Base-by-base conservation (phyloP, 2,888 invertebrate genomes). In the Cetonia aurata region DNA sequence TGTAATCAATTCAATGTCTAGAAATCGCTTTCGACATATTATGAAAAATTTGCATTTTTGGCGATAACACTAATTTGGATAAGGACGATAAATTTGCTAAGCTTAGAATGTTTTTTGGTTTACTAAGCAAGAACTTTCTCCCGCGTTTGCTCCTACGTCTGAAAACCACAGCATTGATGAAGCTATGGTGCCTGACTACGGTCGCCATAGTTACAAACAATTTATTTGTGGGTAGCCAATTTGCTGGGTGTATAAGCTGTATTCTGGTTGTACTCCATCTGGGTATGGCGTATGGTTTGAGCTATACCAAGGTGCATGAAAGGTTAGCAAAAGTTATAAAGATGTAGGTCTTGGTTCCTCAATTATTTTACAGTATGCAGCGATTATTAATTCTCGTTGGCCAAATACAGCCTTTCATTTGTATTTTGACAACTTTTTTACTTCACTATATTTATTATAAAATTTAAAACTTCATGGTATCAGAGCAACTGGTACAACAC, bases 151-250 rank as follows among this genome's bases (percentile, higher is more conserved):
- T 25, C 25, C 4, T 3, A 25, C 25, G 25, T 25, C 25, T 25
- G 25, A 25, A 25, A 25, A 25, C 25, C 25, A 25, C 25, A 25
- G 25, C 25, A 4, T 25, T 25, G 1, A 25, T 25, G 4, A 25
- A 25, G 25, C 25, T 25, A 25, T 25, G 4, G 25, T 25, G 25
- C 1, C 25, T 25, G 1, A 25, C 25, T 25, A 4, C 4, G 25
- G 25, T 25, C 25, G 57, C 37, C 57, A 57, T 31, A 37, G 57
- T 9, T 57, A 33, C 37, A 57, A 57, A 37, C 3, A 57, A 13
- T 57, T 37, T 25, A 57, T 57, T 31, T 33, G 37, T 10, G 57
- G 57, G 3, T 31, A 57, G 33, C 57, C 57, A 10, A 57, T 57
- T 12, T 8, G 33, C 3, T 33, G 37, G 8, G 57, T 31, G 8